Percentiles rank a stretch among this genome's conserved stretches.
Evolutionary conservation across 53 echinoderm and acorn worm genomes (phyloP).

Genomic region (Zoroaster sp.): DNA sequence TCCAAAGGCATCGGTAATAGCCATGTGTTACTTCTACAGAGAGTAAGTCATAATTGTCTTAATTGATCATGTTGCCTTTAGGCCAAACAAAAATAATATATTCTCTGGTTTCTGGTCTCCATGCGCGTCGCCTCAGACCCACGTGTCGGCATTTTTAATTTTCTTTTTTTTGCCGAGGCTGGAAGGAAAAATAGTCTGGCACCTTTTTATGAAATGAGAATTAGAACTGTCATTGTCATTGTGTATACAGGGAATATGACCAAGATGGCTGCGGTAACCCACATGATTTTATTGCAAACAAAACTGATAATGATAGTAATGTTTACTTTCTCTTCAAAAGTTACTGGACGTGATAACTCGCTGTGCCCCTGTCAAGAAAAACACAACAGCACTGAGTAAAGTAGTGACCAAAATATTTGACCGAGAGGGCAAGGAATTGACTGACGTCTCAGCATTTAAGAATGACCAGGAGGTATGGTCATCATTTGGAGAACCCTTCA

Average conservation of each 20-base stretch:
- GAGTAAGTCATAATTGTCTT: slow-evolving; percentile 54
- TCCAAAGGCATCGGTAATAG: slow-evolving; percentile 78
- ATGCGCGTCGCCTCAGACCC: no score
- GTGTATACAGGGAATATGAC: no score
- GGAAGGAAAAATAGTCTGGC: no score
- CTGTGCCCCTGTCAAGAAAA: slow-evolving; percentile 79
- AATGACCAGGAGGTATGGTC: slow-evolving; percentile 93
- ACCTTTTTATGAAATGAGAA: no score
- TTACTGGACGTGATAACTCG: slow-evolving; percentile 82
- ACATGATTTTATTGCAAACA: no score
- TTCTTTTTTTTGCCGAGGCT: no score
- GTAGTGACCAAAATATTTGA: slow-evolving; percentile 87
- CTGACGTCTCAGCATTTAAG: slow-evolving; percentile 68
- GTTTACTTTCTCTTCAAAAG: no score
- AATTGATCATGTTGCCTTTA: neutral
- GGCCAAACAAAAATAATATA: neutral
- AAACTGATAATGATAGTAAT: no score
- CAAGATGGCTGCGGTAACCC: no score
- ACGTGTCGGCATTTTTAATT: no score
- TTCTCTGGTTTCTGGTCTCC: no score
- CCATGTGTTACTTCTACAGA: slow-evolving; percentile 71
- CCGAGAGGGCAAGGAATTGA: slow-evolving; percentile 74
- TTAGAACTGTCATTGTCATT: no score
- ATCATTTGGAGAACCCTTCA: slow-evolving; percentile 88
- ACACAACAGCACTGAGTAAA: slow-evolving; percentile 84